phyloP scores from a whole-genome alignment of 30 jellyfish, hydroid and myxozoan species.

The Cassiopea xamachana region DNA sequence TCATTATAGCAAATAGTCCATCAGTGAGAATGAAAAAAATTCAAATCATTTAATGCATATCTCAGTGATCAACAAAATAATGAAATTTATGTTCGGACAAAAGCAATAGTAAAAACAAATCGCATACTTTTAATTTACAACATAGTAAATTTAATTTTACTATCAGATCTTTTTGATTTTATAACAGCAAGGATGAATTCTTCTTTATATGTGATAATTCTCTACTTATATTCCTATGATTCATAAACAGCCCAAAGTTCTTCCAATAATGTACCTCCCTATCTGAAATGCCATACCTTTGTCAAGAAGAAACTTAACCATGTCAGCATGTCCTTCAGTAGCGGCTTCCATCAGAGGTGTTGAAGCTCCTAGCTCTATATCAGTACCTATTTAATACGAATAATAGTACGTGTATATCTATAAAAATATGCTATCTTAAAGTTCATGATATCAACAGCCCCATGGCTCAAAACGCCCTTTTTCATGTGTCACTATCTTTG shows the following conservation, averaged over 20 bases:
- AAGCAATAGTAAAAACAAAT: not conserved
- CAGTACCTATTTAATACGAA: slow-evolving; percentile 53
- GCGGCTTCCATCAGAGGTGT: slow-evolving; percentile 99
- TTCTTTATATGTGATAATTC: not conserved
- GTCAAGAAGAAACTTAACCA: slow-evolving; percentile 88
- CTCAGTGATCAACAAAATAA: not conserved
- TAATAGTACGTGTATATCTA: no score
- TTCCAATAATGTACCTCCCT: not conserved
- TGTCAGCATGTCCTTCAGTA: slow-evolving; percentile 98
- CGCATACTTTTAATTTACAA: no score
- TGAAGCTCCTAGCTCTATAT: slow-evolving; percentile 96
- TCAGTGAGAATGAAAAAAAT: not conserved
- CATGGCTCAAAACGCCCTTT: no score
- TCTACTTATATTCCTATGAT: not conserved
- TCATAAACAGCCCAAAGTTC: not conserved
- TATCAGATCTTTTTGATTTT: no score
- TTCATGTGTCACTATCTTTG: no score
- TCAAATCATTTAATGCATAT: not conserved
- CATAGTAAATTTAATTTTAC: no score
- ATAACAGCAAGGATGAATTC: not conserved
- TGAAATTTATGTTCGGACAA: not conserved
- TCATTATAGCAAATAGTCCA: not conserved
- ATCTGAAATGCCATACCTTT: slow-evolving; percentile 46
- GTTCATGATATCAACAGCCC: no score
- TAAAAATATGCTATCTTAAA: not conserved